Percentiles rank a stretch among this genome's conserved stretches.
Evolutionary conservation across 2,797 vertebrate genomes (phyloP).

Genomic region (Melopsittacus undulatus): DNA sequence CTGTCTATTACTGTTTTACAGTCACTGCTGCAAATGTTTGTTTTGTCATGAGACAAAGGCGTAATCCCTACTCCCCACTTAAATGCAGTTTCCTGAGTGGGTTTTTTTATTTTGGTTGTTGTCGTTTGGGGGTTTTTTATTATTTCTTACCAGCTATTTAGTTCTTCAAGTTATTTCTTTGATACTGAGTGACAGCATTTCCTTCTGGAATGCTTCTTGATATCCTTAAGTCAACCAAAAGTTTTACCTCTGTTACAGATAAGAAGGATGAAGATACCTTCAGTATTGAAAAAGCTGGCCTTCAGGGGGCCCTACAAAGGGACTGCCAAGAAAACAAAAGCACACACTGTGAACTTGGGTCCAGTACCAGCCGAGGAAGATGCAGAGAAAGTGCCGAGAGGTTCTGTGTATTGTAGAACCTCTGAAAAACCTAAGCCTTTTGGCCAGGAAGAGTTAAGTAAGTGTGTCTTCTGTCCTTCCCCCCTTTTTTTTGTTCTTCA

Average conservation of each 20-base stretch:
- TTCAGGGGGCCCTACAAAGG: conserved; percentile 78
- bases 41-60: background rate
- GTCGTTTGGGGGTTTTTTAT: background rate
- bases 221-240: background rate
- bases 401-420: conserved; percentile 86
- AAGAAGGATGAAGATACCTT: conserved; percentile 94
- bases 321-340: too few species aligned
- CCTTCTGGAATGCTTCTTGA: background rate
- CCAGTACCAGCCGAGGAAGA: too few species aligned
- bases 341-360: too few species aligned
- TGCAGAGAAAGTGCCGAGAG: conserved; percentile 84
- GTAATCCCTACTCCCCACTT: accelerated
- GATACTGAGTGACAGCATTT: background rate
- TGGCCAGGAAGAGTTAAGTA: conserved; percentile 86
- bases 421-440: conserved; percentile 84
- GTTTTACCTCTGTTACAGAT: conserved; percentile 78
- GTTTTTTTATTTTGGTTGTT: background rate
- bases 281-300: conserved; percentile 89
- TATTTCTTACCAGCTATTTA: background rate
- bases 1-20: background rate
- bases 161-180: background rate
- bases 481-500: background rate
- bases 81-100: background rate
- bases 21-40: background rate
- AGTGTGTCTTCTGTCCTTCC: background rate